Percentiles rank a stretch among this genome's conserved stretches.
Conservation (phyloP, 2,113 vertebrate genomes). For the Nymphicus hollandicus region DNA sequence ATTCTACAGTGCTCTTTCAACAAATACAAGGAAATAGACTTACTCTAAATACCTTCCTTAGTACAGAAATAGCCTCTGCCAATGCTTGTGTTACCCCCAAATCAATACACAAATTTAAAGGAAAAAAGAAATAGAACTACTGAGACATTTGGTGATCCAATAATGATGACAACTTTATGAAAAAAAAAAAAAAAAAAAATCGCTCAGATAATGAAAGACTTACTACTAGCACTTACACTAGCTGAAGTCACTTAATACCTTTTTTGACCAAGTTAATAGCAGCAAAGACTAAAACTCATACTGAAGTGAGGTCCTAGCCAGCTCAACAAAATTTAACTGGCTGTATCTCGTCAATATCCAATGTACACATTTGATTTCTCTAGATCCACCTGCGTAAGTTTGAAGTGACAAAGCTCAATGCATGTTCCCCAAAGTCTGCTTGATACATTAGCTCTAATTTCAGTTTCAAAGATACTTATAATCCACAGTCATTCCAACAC, state of each 20-base stretch:
- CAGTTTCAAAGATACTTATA: not conserved
- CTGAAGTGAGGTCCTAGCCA: not conserved
- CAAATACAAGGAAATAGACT: not conserved
- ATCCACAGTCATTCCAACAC: not conserved
- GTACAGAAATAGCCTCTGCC: not conserved
- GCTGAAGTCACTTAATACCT: not conserved
- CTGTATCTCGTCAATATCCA: not conserved
- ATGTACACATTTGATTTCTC: not conserved
- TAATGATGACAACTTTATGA: not conserved
- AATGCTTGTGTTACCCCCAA: not conserved
- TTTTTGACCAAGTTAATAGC: not conserved
- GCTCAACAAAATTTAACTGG: not conserved
- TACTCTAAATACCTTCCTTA: not conserved
- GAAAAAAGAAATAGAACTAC: not conserved
- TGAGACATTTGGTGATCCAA: not conserved
- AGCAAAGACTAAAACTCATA: not conserved
- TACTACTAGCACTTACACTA: not conserved
- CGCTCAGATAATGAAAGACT: not conserved
- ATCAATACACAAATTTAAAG: not conserved
- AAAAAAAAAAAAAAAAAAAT: not conserved
- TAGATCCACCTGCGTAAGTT: not conserved
- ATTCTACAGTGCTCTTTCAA: not conserved
- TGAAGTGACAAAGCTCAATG: not conserved
- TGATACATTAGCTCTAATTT: not conserved
- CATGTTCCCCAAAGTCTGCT: not conserved